Base-by-base conservation (phyloP, 1,140 invertebrate genomes). In the Gonioctena quinquepunctata region DNA sequence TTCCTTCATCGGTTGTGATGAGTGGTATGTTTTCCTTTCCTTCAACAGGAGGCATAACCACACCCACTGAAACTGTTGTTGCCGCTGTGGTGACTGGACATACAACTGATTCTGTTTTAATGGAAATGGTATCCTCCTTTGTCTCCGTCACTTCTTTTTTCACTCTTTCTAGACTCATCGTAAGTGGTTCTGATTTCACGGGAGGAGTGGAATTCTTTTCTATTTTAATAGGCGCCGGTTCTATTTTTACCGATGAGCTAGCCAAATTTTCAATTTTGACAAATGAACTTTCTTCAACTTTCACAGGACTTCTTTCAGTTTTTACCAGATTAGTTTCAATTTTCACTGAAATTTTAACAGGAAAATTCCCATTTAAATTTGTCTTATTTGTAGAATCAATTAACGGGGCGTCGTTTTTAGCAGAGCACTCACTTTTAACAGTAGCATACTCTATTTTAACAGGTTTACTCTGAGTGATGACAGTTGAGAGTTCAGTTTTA, bases 21-120 rank as follows among this genome's bases (percentile, higher is more conserved):
- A 68, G 67, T 0, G 87, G 87, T 42, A 88, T 88, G 73, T 88
- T 88, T 73, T 88, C 87, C 70, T 88, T 88, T 7, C 85, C 86
- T 75, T 86, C 86, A 1, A 83, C 82, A n/a, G 86, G 73, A 22
- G 86, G 75, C 22, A 74, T 78, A 5, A 81, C 81, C 61, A 84
- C 82, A 26, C 85, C 84, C 0, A 79, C 63, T 6, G 62, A 11
- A 11, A 68, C 70, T 22, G 76, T 73, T 26, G 64, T 26, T 33
- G 76, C 73, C 18, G 60, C 60, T 23, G 71, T 69, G 11, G 57
- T 66, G 27, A 73, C 66, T 8, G 77, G 72, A 22, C 73, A 59
- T 4, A 69, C 62, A 6, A 66, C 68, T 19, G 66, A 48, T 19
- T 54, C 52, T 6, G n/a, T 42, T 42, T n/a, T 42, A 6, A n/a